A percentile compares a stretch with the other conserved stretches of the same genome.
These are phyloP conservation scores for Anguilla megastoma DNA, from an alignment of 2,797 vertebrate species.

Conservation along the genomic window DNA sequence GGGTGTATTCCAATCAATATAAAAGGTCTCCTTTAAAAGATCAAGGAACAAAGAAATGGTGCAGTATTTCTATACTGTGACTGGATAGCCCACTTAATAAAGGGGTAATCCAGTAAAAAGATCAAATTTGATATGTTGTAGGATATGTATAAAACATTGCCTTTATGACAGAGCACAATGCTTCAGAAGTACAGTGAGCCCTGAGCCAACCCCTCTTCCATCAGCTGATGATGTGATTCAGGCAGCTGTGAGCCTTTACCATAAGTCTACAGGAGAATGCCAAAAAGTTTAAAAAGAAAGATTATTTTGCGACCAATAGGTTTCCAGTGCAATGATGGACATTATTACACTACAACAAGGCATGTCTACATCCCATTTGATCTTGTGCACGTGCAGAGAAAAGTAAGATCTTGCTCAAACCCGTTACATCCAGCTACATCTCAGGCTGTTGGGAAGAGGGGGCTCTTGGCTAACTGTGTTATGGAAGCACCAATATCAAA, in stretches of 20 bases:
- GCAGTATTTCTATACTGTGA: slow-evolving; percentile 5
- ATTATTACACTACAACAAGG: neutral
- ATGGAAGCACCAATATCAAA: neutral
- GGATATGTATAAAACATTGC: neutral
- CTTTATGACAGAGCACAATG: neutral
- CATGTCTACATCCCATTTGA: neutral
- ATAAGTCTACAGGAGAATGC: neutral
- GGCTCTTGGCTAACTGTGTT: neutral
- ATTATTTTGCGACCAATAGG: neutral
- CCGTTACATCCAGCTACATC: neutral
- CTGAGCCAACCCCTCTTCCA: neutral
- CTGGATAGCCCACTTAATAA: slow-evolving; percentile 3
- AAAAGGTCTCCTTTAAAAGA: neutral
- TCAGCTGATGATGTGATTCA: neutral
- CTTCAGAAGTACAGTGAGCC: neutral
- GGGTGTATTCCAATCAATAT: neutral
- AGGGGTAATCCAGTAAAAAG: slow-evolving; percentile 8
- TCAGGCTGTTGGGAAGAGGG: neutral
- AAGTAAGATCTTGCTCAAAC: neutral
- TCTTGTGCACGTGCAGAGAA: neutral
- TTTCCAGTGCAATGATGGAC: neutral
- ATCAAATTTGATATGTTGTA: slow-evolving; percentile 22
- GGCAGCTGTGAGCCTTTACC: neutral
- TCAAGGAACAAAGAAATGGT: neutral
- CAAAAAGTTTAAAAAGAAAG: neutral